Evolutionary conservation across 2,113 vertebrate genomes (phyloP).

Genomic region (Triplophysa tibetana): DNA sequence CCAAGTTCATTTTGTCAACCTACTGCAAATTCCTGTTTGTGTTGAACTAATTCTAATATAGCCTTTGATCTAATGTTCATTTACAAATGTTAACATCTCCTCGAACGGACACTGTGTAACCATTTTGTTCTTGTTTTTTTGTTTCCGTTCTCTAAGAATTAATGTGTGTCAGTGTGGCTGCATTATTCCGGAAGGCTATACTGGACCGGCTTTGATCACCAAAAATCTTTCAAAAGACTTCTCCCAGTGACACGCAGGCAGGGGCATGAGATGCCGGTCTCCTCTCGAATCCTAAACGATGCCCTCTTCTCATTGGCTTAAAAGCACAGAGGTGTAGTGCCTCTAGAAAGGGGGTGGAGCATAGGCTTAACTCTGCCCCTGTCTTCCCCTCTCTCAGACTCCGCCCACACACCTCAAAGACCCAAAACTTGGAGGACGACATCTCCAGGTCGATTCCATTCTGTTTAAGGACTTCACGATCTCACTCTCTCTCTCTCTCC

Average conservation of each 20-base stretch:
- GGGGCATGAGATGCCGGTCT: conserved; percentile 46
- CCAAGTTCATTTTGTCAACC: neutral
- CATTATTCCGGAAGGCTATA: conserved; percentile 65
- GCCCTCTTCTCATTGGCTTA: conserved; percentile 54
- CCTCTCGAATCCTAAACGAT: conserved; percentile 44
- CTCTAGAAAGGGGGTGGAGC: conserved; percentile 34
- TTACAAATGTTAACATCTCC: conserved; percentile 38
- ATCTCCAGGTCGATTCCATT: conserved; percentile 58
- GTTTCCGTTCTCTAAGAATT: conserved; percentile 58
- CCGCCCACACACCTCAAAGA: conserved; percentile 45
- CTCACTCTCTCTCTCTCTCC: conserved; percentile 47
- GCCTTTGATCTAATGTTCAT: conserved; percentile 39
- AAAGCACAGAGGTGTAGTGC: conserved; percentile 37
- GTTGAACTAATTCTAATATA: conserved; percentile 27
- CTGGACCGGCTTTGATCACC: conserved; percentile 63
- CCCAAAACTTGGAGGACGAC: conserved; percentile 52
- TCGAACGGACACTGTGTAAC: conserved; percentile 45
- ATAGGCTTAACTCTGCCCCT: conserved; percentile 43
- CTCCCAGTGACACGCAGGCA: conserved; percentile 50
- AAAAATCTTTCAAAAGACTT: conserved; percentile 66
- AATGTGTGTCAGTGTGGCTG: conserved; percentile 58
- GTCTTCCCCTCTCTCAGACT: conserved; percentile 37
- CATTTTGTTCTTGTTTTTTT: conserved; percentile 52
- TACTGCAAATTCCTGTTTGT: conserved; percentile 22
- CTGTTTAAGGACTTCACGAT: conserved; percentile 55